Conservation (phyloP, 2,113 vertebrate species). For the Mormoops blainvillei region DNA sequence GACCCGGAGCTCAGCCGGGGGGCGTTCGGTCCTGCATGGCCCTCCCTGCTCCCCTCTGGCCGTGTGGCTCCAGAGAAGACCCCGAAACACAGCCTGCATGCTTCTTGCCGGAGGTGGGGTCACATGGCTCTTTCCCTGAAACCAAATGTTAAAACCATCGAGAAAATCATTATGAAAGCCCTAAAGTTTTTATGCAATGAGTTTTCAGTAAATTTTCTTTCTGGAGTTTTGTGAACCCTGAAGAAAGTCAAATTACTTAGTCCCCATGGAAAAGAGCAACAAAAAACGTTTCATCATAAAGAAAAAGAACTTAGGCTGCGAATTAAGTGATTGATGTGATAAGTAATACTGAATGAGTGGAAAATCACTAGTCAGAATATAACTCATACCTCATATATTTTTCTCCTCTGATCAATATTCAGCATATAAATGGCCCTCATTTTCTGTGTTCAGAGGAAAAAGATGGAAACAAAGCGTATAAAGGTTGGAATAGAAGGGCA, state of each 20-base stretch:
- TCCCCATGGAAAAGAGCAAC: conserved; percentile 2
- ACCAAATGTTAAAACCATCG: neutral
- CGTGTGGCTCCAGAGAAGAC: neutral
- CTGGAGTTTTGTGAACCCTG: neutral
- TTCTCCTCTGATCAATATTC: conserved; percentile 60
- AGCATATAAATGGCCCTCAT: conserved; percentile 28
- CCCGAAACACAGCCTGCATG: fast-evolving
- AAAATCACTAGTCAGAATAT: neutral
- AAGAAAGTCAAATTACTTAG: neutral
- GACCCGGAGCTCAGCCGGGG: no score
- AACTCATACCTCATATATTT: conserved; percentile 12
- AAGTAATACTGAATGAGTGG: conserved; percentile 38
- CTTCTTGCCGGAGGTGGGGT: no score
- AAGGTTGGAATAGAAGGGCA: conserved; percentile 40
- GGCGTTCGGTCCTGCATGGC: fast-evolving
- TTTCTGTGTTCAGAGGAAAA: conserved; percentile 38
- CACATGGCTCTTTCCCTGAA: neutral
- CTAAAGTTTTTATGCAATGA: neutral
- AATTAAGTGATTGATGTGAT: conserved; percentile 13
- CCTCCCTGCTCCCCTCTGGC: fast-evolving
- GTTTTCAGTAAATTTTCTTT: conserved; percentile 17
- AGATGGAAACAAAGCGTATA: conserved; percentile 17
- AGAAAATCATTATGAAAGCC: neutral
- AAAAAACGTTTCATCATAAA: conserved; percentile 30
- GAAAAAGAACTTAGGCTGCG: neutral